Evolutionary conservation across 1,140 invertebrate genomes (phyloP), one percentile per base, ranked within the genome.

Genomic region (Rhynchophorus ferrugineus): DNA sequence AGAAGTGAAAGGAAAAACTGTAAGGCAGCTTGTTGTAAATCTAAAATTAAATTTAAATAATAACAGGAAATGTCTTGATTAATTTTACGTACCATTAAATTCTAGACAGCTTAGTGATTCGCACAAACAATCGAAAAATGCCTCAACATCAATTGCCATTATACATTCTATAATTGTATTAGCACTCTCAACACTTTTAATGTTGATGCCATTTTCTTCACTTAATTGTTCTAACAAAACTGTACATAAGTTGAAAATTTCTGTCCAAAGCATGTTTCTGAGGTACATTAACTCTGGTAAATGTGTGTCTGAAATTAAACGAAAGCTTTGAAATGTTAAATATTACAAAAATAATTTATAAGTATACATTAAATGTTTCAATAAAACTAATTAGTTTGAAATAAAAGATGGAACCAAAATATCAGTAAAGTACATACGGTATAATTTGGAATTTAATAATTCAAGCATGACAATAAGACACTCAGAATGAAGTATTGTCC

Each of bases 191-290:
- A 54, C 37, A 24, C 37, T 43, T 43, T 39, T 57, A 17, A 64
- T 65, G 21, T 66, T 46, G 14, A 21, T 42, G 14, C 5, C 5
- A 13, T 50, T 22, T 33, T 53, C 50, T 1, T 53, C 35, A 7
- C 9, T 22, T 24, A 29, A 20, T 5, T 9, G 17, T 20, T 59
- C 57, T 0, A 72, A 66, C 3, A 76, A 49, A 11, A 66, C 55
- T 14, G 68, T 59, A 17, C 76, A 47, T 29, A 78, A 71, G 49
- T 71, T 70, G 39, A 71, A 78, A 18, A 76, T 68, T 56, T 71
- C 69, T 1, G 56, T 69, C 69, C 69, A 72, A 1, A 78, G 45
- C 58, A 62, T 64, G 44, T 75, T 75, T 11, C 71, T 63, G 1
- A 76, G 44, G 53, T 67, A 69, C 11, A 70, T 22, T 16, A 75